These are phyloP conservation scores for Zaprionus capensis DNA, from an alignment of 1,140 invertebrate genomes.

Conservation along the genomic window DNA sequence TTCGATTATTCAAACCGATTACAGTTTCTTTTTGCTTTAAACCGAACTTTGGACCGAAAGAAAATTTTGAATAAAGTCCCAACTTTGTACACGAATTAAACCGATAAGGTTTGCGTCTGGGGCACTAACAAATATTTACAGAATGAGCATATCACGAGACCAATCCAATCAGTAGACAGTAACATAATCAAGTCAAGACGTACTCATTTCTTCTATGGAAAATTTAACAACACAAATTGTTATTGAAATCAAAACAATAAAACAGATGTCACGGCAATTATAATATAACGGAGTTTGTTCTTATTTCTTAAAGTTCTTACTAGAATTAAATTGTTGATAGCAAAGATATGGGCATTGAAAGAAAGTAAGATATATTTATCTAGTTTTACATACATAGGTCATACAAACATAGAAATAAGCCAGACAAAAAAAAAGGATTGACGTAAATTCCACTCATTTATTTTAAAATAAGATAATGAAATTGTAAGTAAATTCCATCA, in stretches of 20 bases:
- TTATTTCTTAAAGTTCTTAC: no score
- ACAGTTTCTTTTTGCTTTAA: background rate
- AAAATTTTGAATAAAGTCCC: background rate
- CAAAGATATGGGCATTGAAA: no score
- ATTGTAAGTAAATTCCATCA: background rate
- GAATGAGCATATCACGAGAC: background rate
- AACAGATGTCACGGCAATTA: background rate
- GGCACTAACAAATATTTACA: background rate
- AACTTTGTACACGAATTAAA: background rate
- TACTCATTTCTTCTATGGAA: background rate
- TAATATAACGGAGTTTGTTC: background rate
- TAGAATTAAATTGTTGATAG: no score
- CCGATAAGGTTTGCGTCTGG: background rate
- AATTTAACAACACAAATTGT: background rate
- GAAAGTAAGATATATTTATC: background rate
- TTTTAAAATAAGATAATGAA: background rate
- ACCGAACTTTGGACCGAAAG: background rate
- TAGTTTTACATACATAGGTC: background rate
- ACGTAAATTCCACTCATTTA: background rate
- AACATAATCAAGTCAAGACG: constrained; percentile 1
- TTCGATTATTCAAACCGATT: no score
- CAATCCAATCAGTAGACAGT: background rate
- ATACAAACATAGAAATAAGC: background rate
- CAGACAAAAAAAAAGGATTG: background rate
- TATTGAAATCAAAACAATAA: background rate